phyloP scores from a whole-genome alignment of 2,113 vertebrate species.

The Leptobrachium leishanense region DNA sequence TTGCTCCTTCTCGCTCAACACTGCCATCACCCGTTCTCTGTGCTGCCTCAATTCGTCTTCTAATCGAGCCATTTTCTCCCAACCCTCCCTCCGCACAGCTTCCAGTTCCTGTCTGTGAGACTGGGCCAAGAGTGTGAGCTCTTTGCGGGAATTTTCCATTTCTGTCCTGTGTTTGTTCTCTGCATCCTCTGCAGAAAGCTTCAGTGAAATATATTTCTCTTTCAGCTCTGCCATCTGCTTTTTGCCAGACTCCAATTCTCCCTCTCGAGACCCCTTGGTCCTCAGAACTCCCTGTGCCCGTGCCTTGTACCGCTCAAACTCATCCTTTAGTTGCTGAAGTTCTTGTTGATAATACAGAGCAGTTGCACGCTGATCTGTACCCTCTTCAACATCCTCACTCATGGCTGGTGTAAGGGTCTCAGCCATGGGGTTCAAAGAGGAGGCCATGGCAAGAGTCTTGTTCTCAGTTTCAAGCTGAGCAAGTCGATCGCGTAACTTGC shows the following conservation, averaged over 20 bases:
- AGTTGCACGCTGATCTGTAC: slow-evolving; percentile 67
- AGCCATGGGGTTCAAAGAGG: slow-evolving; percentile 63
- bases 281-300: slow-evolving; percentile 88
- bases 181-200: slow-evolving; percentile 75
- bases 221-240: slow-evolving; percentile 85
- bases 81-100: slow-evolving; percentile 66
- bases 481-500: slow-evolving; percentile 82
- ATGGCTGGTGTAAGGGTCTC: slow-evolving; percentile 49
- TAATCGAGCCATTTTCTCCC: slow-evolving; percentile 74
- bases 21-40: slow-evolving; percentile 81
- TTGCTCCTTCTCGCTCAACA: slow-evolving; percentile 87
- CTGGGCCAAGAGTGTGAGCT: slow-evolving; percentile 67
- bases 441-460: slow-evolving; percentile 79
- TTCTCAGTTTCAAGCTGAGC: slow-evolving; percentile 90
- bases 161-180: slow-evolving; percentile 67
- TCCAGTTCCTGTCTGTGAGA: slow-evolving; percentile 80
- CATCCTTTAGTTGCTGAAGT: slow-evolving; percentile 86
- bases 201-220: slow-evolving; percentile 84
- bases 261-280: slow-evolving; percentile 81
- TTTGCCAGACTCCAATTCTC: slow-evolving; percentile 84
- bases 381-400: slow-evolving; percentile 50
- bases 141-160: slow-evolving; percentile 70
- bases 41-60: slow-evolving; percentile 93
- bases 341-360: slow-evolving; percentile 80
- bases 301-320: slow-evolving; percentile 92